Evolutionary conservation across 1,140 invertebrate genomes (phyloP).

Genomic region (Pomacea maculata): DNA sequence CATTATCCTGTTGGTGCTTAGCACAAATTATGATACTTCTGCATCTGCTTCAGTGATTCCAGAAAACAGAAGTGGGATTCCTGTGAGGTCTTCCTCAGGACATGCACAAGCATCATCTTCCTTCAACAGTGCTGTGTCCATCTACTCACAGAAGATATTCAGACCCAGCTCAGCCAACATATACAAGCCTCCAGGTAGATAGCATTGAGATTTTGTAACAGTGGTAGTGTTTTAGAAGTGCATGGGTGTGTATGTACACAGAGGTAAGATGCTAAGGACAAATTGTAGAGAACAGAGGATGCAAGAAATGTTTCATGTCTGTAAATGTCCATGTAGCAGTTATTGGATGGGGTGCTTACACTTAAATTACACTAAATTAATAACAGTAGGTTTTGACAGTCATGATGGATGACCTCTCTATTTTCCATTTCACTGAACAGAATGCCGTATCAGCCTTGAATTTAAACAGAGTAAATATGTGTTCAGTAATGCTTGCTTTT

Average conservation of each 20-base stretch:
- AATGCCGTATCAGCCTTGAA: no score
- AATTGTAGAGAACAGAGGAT: neutral
- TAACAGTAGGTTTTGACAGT: no score
- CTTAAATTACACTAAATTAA: no score
- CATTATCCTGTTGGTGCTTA: neutral
- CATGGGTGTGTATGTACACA: neutral
- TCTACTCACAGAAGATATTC: conserved; percentile 57
- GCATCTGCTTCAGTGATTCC: conserved; percentile 17
- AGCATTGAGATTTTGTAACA: neutral
- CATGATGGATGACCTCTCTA: no score
- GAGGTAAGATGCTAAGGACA: neutral
- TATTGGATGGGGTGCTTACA: no score
- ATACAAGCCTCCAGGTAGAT: conserved; percentile 40
- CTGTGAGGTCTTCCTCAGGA: conserved; percentile 26
- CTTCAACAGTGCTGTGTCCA: conserved; percentile 54
- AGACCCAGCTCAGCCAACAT: conserved; percentile 49
- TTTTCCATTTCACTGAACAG: no score
- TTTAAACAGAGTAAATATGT: no score
- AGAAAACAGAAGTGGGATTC: neutral
- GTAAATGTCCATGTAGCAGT: no score
- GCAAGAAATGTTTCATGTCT: no score
- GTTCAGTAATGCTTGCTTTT: no score
- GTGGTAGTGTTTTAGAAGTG: neutral
- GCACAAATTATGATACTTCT: conserved; percentile 24
- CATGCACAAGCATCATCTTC: conserved; percentile 45